Percentiles rank a stretch among this genome's conserved stretches.
Conservation (phyloP, 2,113 vertebrate genomes). For the Piprites chloris region DNA sequence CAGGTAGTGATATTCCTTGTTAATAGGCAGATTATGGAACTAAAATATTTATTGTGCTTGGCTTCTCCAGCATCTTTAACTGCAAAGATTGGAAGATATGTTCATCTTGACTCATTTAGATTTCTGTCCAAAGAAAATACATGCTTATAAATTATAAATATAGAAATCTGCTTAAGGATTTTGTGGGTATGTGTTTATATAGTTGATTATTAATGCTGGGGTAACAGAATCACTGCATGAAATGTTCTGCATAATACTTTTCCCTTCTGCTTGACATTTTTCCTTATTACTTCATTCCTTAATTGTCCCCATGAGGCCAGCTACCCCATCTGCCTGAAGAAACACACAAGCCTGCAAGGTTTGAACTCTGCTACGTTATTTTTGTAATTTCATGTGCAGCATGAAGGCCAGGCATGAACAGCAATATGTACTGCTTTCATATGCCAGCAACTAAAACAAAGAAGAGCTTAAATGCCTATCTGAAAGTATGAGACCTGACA, state of each 20-base stretch:
- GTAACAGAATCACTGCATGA: slow-evolving; percentile 4
- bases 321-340: slow-evolving; percentile 49
- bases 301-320: slow-evolving; percentile 53
- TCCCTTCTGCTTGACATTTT: slow-evolving; percentile 62
- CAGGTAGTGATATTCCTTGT: not conserved
- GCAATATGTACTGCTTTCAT: slow-evolving; percentile 8
- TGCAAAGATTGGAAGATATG: slow-evolving; percentile 12
- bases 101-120: not conserved
- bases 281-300: slow-evolving; percentile 48
- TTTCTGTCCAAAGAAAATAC: slow-evolving; percentile 55
- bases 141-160: slow-evolving; percentile 62
- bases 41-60: slow-evolving; percentile 51
- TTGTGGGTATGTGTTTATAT: slow-evolving; percentile 22
- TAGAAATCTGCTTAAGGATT: slow-evolving; percentile 45
- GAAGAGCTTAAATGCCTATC: not conserved
- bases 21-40: slow-evolving; percentile 26
- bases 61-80: slow-evolving; percentile 19
- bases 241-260: slow-evolving; percentile 13
- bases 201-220: slow-evolving; percentile 34
- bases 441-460: not conserved
- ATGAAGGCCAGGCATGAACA: not conserved
- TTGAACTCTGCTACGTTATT: slow-evolving; percentile 25
- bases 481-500: not conserved
- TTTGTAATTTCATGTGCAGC: slow-evolving; percentile 15
- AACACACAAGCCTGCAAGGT: not conserved